These are phyloP conservation scores for Nyctibius grandis DNA, from an alignment of 2,797 vertebrate species.

Conservation along the genomic window DNA sequence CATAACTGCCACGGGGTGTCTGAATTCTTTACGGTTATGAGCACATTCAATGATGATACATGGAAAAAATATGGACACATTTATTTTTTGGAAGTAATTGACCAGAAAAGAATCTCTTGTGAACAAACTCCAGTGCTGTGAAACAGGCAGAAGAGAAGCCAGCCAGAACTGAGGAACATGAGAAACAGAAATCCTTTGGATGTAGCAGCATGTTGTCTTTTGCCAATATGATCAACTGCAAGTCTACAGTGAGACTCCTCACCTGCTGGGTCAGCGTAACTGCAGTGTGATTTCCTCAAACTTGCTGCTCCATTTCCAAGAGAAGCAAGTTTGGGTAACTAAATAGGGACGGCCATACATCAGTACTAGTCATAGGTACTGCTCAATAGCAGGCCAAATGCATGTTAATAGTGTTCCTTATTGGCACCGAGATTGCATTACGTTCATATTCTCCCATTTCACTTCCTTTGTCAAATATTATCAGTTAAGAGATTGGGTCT, in stretches of 20 bases:
- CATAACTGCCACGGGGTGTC: neutral
- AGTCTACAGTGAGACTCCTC: neutral
- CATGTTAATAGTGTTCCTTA: neutral
- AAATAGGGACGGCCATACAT: neutral
- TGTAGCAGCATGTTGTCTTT: neutral
- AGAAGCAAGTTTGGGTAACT: neutral
- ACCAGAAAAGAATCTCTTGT: neutral
- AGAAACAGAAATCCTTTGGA: neutral
- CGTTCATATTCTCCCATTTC: neutral
- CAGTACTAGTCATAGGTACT: neutral
- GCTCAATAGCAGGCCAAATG: neutral
- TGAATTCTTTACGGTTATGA: neutral
- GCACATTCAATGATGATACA: neutral
- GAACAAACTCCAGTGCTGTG: neutral
- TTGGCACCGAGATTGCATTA: neutral
- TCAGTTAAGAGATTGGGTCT: neutral
- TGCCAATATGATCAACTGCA: neutral
- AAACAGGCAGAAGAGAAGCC: neutral
- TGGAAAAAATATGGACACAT: neutral
- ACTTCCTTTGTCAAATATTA: neutral
- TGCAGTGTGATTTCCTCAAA: neutral
- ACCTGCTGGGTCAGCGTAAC: neutral
- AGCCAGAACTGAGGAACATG: neutral
- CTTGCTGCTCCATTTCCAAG: neutral
- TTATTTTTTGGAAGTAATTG: slow-evolving; percentile 18